Base-by-base conservation (phyloP, 1,140 invertebrate genomes). In the Bombus confusus region DNA sequence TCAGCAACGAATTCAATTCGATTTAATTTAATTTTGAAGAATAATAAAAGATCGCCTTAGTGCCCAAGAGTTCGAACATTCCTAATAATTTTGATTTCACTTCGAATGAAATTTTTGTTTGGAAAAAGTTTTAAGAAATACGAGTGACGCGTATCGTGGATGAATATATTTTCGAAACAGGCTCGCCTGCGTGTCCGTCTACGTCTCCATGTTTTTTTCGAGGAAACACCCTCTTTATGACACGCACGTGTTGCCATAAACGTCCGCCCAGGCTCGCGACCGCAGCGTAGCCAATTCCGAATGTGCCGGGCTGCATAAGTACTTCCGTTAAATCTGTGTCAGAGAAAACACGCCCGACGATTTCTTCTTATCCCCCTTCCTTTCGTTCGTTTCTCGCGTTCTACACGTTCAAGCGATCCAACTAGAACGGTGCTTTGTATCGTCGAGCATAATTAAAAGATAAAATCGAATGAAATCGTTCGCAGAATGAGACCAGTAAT, bases 261-360 rank as follows among this genome's bases (percentile, higher is more conserved):
- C 80, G 68, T 78, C 72, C n/a, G 71, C 80, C 13, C 64, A 74
- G n/a, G 57, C 62, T 64, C 31, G 85, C 69, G 64, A 64, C 75
- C 75, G 37, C 57, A 77, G 12, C 37, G 43, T 25, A 47, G 1
- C 57, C 74, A 66, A 79, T 87, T 69, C 47, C 68, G 52, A 87
- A 83, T 75, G 71, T 80, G 66, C 43, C 37, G 10, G 64, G 74
- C 77, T 88, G 59, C 71, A 83, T 82, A 83, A 86, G 81, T 41
- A 57, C 81, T 86, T 78, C 81, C 68, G 75, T 73, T 84, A 84
- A 88, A 89, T 88, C 77, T 86, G 75, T 72, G 87, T 86, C 75
- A 86, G 82, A 75, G 68, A 31, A 76, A 86, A 88, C 57, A 71
- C 47, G 76, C 43, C 5, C 37, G 72, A 75, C 76, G 41, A 85